A percentile compares a stretch with the other conserved stretches of the same genome.
Conservation (phyloP, 2,113 vertebrate species). For the Lasiurus cinereus region DNA sequence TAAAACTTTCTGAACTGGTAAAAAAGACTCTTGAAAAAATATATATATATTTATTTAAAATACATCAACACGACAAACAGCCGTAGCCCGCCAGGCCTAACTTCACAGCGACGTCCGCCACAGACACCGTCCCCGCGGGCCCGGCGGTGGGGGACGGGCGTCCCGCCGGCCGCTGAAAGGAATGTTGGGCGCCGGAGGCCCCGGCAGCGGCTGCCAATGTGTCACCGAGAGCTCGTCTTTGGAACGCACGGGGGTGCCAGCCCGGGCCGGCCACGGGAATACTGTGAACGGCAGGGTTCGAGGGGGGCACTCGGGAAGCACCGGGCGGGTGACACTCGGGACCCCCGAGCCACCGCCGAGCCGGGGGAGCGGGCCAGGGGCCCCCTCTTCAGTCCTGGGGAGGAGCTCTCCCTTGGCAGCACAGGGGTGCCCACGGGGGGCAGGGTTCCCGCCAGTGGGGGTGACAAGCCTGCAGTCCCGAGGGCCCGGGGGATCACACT, state of each 20-base stretch:
- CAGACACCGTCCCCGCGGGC: slow-evolving; percentile 70
- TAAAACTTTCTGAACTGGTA: slow-evolving; percentile 77
- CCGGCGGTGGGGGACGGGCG: slow-evolving; percentile 57
- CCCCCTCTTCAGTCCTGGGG: slow-evolving; percentile 85
- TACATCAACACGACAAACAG: slow-evolving; percentile 82
- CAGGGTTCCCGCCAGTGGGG: slow-evolving; percentile 84
- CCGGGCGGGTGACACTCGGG: slow-evolving; percentile 76
- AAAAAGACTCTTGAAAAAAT: slow-evolving; percentile 80
- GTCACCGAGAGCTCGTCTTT: slow-evolving; percentile 81
- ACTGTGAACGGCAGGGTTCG: slow-evolving; percentile 83
- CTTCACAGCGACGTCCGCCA: slow-evolving; percentile 75
- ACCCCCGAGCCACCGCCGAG: slow-evolving; percentile 84
- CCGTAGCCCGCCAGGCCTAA: slow-evolving; percentile 77
- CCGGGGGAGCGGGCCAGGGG: slow-evolving; percentile 84
- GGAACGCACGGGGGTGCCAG: slow-evolving; percentile 71
- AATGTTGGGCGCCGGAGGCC: slow-evolving; percentile 84
- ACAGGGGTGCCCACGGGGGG: slow-evolving; percentile 71
- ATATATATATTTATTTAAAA: slow-evolving; percentile 81
- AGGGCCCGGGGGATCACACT: slow-evolving; percentile 89
- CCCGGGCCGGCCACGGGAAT: slow-evolving; percentile 77
- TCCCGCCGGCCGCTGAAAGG: slow-evolving; percentile 78
- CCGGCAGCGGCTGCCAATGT: slow-evolving; percentile 66
- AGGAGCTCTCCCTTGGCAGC: slow-evolving; percentile 83
- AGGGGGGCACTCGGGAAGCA: slow-evolving; percentile 85
- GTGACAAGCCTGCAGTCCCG: slow-evolving; percentile 85